Evolutionary conservation across 2,888 invertebrate genomes (phyloP).

Genomic region (Tiphia femorata): DNA sequence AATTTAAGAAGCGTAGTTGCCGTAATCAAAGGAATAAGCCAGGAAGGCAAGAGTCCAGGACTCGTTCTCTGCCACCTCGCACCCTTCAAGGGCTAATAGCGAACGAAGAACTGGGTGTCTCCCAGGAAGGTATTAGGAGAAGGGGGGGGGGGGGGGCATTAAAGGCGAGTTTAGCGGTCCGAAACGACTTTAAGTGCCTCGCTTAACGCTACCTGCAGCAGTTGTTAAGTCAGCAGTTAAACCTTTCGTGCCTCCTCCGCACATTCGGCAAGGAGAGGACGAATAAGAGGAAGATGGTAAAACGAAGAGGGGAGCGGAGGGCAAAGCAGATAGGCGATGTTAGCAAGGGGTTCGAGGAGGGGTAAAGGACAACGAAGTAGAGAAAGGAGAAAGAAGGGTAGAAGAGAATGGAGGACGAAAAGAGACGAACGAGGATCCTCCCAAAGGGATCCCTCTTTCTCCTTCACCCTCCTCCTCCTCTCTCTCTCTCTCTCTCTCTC

Average conservation of each 20-base stretch:
- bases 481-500: too few relatives aligned
- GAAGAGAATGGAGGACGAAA: too few relatives aligned
- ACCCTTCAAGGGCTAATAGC: slow-evolving; percentile 23
- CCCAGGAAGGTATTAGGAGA: slow-evolving; percentile 24
- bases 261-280: not conserved
- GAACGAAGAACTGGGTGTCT: slow-evolving; percentile 20
- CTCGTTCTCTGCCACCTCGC: too few relatives aligned
- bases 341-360: not conserved
- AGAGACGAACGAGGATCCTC: too few relatives aligned
- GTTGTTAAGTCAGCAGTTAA: slow-evolving; percentile 24
- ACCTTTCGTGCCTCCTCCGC: slow-evolving; percentile 2
- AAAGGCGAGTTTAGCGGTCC: slow-evolving; percentile 24
- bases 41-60: too few relatives aligned
- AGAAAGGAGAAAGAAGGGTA: too few relatives aligned
- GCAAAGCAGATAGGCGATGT: too few relatives aligned
- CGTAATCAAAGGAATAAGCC: too few relatives aligned
- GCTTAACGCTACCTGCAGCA: slow-evolving; percentile 25
- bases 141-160: slow-evolving; percentile 29
- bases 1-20: too few relatives aligned
- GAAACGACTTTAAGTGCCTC: slow-evolving; percentile 25
- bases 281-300: not conserved
- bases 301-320: too few relatives aligned
- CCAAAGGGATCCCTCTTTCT: too few relatives aligned
- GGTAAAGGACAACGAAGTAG: not conserved
- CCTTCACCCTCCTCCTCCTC: too few relatives aligned